Evolutionary conservation across 1,140 invertebrate species (phyloP).

Genomic region (Homalodisca vitripennis): DNA sequence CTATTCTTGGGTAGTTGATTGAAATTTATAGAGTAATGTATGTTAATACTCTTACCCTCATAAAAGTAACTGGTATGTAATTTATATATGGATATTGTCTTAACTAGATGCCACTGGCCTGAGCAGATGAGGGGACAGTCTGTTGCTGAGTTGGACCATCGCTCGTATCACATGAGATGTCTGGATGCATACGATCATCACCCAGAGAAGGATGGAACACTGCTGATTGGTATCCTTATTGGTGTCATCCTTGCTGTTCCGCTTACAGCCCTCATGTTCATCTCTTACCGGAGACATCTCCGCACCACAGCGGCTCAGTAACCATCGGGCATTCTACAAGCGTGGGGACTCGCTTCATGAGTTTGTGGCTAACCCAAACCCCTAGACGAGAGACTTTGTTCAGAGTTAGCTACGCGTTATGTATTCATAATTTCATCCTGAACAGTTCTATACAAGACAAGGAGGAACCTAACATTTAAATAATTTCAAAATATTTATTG

Average conservation of each 20-base stretch:
- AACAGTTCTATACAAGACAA: too few relatives aligned
- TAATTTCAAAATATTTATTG: too few relatives aligned
- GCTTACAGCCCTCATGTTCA: constrained; percentile 41
- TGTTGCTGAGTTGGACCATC: constrained; percentile 55
- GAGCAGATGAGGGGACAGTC: constrained; percentile 56
- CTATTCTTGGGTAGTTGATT: too few relatives aligned
- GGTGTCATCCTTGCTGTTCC: constrained; percentile 65
- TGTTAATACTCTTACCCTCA: too few relatives aligned
- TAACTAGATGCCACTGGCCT: constrained; percentile 58
- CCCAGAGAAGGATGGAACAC: constrained; percentile 61
- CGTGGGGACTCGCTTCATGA: constrained; percentile 46
- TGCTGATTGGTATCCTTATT: constrained; percentile 66
- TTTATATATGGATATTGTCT: too few relatives aligned
- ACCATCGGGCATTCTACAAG: constrained; percentile 68
- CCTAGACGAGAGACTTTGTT: too few relatives aligned
- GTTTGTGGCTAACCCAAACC: neutral
- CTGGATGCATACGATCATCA: constrained; percentile 57
- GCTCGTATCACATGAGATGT: constrained; percentile 58
- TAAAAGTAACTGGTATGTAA: too few relatives aligned
- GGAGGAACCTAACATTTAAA: too few relatives aligned
- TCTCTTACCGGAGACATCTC: constrained; percentile 39
- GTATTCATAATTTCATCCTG: too few relatives aligned
- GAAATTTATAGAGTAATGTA: too few relatives aligned
- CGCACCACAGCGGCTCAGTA: constrained; percentile 58
- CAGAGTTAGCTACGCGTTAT: too few relatives aligned